phyloP scores from a whole-genome alignment of 2,888 invertebrate genomes.

The Pseudolycoriella hygida region DNA sequence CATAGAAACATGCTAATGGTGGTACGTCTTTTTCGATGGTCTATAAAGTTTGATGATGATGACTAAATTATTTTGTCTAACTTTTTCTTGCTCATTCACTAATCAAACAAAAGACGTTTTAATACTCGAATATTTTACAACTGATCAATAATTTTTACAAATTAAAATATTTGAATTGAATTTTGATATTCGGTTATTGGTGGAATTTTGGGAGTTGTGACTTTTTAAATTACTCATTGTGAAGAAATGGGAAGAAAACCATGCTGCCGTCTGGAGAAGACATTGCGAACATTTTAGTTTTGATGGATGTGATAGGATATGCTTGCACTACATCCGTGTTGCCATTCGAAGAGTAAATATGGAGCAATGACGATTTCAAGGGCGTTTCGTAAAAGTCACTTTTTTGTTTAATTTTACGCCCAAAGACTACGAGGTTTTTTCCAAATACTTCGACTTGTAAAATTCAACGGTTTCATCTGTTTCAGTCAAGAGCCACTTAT shows the following conservation, averaged over 20 bases:
- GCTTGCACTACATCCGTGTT: background rate
- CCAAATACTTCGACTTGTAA: background rate
- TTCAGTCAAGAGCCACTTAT: background rate
- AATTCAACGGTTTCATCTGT: background rate
- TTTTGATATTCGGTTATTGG: too few species aligned
- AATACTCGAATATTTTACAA: too few species aligned
- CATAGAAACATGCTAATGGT: too few species aligned
- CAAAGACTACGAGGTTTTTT: background rate
- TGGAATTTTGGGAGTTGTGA: too few species aligned
- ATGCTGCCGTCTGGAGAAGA: background rate
- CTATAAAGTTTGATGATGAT: too few species aligned
- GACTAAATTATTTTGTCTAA: too few species aligned
- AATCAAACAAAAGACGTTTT: too few species aligned
- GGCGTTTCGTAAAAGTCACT: background rate
- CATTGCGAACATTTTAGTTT: background rate
- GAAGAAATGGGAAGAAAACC: background rate
- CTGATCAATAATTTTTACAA: too few species aligned
- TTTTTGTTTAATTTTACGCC: background rate
- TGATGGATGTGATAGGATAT: background rate
- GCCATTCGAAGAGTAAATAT: background rate
- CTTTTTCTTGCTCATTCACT: too few species aligned
- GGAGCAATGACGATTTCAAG: background rate
- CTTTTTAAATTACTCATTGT: background rate
- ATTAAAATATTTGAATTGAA: too few species aligned
- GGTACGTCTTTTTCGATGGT: too few species aligned